These are phyloP conservation scores for Phalacrocorax aristotelis DNA, from an alignment of 2,113 vertebrate species.

Conservation along the genomic window DNA sequence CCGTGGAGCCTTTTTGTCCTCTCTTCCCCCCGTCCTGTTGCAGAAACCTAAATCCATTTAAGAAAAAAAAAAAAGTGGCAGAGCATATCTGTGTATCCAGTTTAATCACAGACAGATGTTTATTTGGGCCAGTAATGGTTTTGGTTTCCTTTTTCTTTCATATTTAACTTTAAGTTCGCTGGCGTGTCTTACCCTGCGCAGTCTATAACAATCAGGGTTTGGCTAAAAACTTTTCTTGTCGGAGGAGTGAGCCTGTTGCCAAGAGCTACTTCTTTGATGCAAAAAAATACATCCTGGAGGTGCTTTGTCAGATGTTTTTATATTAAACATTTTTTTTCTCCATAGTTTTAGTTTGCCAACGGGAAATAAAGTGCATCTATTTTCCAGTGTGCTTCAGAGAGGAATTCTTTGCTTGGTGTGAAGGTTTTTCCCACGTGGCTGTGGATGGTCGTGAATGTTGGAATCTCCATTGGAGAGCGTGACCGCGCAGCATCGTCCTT, in stretches of 20 bases:
- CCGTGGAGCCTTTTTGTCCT: background rate
- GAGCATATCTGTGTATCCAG: background rate
- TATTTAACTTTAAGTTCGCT: slow-evolving; percentile 20
- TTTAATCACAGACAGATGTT: slow-evolving; percentile 59
- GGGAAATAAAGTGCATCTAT: slow-evolving; percentile 62
- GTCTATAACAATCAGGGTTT: slow-evolving; percentile 42
- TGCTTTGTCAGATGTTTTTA: slow-evolving; percentile 78
- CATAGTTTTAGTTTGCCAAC: slow-evolving; percentile 26
- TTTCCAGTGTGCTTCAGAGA: slow-evolving; percentile 52
- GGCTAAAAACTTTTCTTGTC: slow-evolving; percentile 37
- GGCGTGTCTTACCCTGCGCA: background rate
- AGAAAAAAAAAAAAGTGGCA: background rate
- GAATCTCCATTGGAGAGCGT: background rate
- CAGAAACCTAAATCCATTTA: background rate
- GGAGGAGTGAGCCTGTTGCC: slow-evolving; percentile 35
- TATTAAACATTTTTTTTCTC: slow-evolving; percentile 72
- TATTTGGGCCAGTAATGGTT: slow-evolving; percentile 19
- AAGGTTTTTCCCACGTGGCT: background rate
- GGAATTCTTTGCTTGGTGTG: slow-evolving; percentile 34
- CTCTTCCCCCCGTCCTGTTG: background rate
- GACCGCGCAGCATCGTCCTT: background rate
- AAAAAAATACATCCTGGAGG: slow-evolving; percentile 75
- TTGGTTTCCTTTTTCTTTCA: slow-evolving; percentile 45
- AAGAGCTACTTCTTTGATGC: slow-evolving; percentile 74
- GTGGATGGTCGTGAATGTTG: background rate